These are phyloP conservation scores for Caenorhabditis drosophilae DNA, from an alignment of 2,888 invertebrate species.

Conservation along the genomic window DNA sequence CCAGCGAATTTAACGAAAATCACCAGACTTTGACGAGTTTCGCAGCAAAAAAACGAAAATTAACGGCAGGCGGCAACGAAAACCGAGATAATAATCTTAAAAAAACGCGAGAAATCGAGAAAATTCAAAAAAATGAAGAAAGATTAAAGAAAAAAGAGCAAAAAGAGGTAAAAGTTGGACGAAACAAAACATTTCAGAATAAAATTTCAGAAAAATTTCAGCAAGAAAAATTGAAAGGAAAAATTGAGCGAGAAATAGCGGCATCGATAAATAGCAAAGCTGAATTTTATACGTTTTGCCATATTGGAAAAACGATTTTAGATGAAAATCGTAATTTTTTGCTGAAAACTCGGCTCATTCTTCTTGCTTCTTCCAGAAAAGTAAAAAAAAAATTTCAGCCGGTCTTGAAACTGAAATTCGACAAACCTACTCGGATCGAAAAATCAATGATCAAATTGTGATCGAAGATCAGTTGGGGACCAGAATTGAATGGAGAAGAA, in stretches of 20 bases:
- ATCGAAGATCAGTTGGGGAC: constrained; percentile 33
- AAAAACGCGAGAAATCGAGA: too few species aligned
- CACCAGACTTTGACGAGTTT: too few species aligned
- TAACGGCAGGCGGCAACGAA: too few species aligned
- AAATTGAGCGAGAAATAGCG: constrained; percentile 42
- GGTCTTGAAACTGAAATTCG: constrained; percentile 24
- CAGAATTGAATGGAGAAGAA: constrained; percentile 36
- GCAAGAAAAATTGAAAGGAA: constrained; percentile 33
- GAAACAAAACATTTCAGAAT: neutral
- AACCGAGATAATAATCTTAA: too few species aligned
- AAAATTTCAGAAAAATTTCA: constrained; percentile 10
- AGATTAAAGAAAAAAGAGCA: constrained; percentile 7
- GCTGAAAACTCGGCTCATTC: too few species aligned
- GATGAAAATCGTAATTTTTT: constrained; percentile 22
- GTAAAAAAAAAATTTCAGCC: constrained; percentile 30
- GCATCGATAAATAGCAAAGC: constrained; percentile 35
- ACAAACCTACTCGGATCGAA: constrained; percentile 32
- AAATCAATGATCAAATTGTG: constrained; percentile 34
- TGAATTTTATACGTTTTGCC: constrained; percentile 42
- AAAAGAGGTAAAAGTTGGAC: constrained; percentile 10
- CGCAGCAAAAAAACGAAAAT: too few species aligned
- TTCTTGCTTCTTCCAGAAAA: too few species aligned
- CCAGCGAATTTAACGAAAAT: too few species aligned
- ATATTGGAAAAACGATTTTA: constrained; percentile 28
- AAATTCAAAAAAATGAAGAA: constrained; percentile 9